Evolutionary conservation across 2,797 vertebrate genomes (phyloP).

Genomic region (Pangasius macronema): DNA sequence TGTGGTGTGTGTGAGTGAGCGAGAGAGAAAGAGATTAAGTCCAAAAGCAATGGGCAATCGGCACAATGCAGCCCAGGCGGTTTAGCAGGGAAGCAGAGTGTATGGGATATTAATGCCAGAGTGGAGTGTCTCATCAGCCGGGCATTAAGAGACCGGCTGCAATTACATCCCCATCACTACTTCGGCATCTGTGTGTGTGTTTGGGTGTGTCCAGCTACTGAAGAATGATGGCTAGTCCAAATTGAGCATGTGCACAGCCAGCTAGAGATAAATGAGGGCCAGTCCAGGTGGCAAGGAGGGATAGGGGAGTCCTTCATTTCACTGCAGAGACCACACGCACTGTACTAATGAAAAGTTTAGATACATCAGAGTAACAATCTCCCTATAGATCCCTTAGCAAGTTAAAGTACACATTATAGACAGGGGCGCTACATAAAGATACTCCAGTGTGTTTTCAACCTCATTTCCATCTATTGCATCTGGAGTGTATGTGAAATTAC

Average conservation of each 20-base stretch:
- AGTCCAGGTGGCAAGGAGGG: background rate
- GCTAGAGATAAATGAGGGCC: constrained; percentile 38
- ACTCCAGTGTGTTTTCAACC: background rate
- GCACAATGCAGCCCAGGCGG: constrained; percentile 7
- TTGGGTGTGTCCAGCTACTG: constrained; percentile 14
- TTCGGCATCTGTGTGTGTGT: constrained; percentile 4
- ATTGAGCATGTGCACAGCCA: constrained; percentile 8
- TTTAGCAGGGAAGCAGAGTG: constrained; percentile 5
- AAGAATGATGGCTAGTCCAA: constrained; percentile 34
- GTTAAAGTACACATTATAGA: background rate
- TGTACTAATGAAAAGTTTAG: background rate
- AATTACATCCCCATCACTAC: constrained; percentile 51
- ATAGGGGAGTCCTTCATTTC: constrained; percentile 28
- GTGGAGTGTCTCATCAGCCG: constrained; percentile 48
- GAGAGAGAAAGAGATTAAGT: background rate
- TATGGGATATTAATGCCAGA: constrained; percentile 47
- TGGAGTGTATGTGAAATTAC: background rate
- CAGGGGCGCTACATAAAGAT: background rate
- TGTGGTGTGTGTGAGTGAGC: background rate
- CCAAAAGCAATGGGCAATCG: constrained; percentile 15
- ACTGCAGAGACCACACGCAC: background rate
- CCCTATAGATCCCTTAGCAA: too few species aligned
- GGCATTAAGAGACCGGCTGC: constrained; percentile 39
- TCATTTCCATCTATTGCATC: background rate
- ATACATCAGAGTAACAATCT: too few species aligned